Base-by-base conservation (phyloP, 2,888 invertebrate genomes). In the Cinara cedri region DNA sequence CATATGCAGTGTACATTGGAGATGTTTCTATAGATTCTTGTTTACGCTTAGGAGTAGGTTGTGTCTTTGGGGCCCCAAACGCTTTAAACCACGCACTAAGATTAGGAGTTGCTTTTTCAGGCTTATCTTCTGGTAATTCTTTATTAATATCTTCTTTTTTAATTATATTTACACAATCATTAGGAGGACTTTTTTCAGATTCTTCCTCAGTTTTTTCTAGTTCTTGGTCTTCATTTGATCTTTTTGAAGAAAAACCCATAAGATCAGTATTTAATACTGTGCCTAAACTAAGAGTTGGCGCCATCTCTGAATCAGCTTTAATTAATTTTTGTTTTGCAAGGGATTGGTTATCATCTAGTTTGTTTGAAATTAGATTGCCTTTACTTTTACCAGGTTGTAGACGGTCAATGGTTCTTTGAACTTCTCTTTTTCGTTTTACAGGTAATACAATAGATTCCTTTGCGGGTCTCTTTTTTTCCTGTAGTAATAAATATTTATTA, bases 41-140 rank as follows among this genome's bases (percentile, higher is more conserved):
- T 81, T 85, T 85, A 80, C 84, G 93, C 85, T 92, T 92, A 66
- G 88, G 88, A 1, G 85, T 83, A 1, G 88, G 85, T 81, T 89
- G 87, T 81, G 88, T 89, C 86, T 94, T 94, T 0, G 95, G 95
- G 0, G 93, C 92, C 13, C 95, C 95, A 85, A 96, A 95, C 0
- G 95, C 95, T 86, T 94, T 95, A 82, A 95, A 93, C 95, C 95
- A 96, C 44, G 94, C 95, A 85, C 94, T 95, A 80, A 94, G 87
- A 86, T 95, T 94, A 0, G 95, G 95, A 51, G 93, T 93, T 21
- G 92, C 91, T 85, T 91, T 91, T 34, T 81, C 81, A 70, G 82
- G 82, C 60, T 83, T 83, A 57, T 82, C 83, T 81, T 51, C 71
- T 34, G 51, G 2, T 42, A 62, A 11, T 21, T 82, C 82, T 57